phyloP scores from a whole-genome alignment of 2,888 invertebrate genomes.

The Protodeltote pygarga region DNA sequence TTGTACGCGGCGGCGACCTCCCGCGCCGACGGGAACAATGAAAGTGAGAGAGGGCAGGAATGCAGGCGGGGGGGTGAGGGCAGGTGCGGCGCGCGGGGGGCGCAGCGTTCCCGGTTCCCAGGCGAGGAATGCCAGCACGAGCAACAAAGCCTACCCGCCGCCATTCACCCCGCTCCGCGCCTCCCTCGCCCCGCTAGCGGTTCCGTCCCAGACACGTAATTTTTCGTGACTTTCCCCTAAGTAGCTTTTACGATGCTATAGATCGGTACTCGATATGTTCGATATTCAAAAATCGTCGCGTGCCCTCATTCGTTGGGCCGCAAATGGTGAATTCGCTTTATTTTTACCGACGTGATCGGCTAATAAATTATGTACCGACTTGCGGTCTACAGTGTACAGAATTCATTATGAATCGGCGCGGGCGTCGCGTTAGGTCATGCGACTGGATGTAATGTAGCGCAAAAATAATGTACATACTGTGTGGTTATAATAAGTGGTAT shows the following conservation, averaged over 20 bases:
- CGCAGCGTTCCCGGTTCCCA: slow-evolving; percentile 81
- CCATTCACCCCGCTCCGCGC: slow-evolving; percentile 78
- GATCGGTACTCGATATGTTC: slow-evolving; percentile 61
- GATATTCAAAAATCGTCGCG: slow-evolving; percentile 67
- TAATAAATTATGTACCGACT: slow-evolving; percentile 43
- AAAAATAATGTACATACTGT: slow-evolving; percentile 45
- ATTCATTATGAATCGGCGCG: slow-evolving; percentile 36
- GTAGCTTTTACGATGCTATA: slow-evolving; percentile 67
- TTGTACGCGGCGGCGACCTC: slow-evolving; percentile 81
- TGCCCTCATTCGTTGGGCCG: slow-evolving; percentile 53
- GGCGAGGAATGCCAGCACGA: slow-evolving; percentile 85
- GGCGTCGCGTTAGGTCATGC: slow-evolving; percentile 30
- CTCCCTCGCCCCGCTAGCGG: slow-evolving; percentile 60
- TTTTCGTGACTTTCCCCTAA: slow-evolving; percentile 79
- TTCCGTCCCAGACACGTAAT: slow-evolving; percentile 73
- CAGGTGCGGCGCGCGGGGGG: slow-evolving; percentile 59
- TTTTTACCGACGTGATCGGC: slow-evolving; percentile 45
- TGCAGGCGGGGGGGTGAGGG: slow-evolving; percentile 70
- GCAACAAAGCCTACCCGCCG: slow-evolving; percentile 84
- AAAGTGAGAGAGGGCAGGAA: slow-evolving; percentile 86
- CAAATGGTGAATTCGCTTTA: slow-evolving; percentile 56
- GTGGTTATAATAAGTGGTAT: slow-evolving; percentile 65
- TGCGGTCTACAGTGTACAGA: slow-evolving; percentile 27
- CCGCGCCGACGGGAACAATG: slow-evolving; percentile 85
- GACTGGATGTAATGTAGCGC: slow-evolving; percentile 34